phyloP scores from a whole-genome alignment of 2,113 vertebrate species.

The Spea bombifrons region DNA sequence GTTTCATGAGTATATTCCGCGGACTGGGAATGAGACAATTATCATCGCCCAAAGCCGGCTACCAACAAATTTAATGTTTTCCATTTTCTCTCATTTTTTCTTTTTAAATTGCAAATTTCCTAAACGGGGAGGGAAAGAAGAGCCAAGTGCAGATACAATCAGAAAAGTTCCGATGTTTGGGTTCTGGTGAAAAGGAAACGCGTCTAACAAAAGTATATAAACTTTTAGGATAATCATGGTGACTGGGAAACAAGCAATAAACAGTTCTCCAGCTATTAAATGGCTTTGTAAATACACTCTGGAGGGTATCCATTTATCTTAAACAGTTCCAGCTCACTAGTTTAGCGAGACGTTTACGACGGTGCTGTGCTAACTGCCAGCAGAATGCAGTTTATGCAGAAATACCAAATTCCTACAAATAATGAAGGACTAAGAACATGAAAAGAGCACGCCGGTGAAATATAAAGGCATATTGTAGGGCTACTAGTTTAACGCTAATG shows the following conservation, averaged over 20 bases:
- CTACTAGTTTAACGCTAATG: no score
- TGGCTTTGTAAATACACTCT: neutral
- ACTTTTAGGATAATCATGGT: neutral
- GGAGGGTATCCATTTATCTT: no score
- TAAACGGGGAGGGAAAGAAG: neutral
- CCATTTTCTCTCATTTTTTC: neutral
- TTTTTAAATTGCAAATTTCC: neutral
- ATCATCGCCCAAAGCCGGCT: neutral
- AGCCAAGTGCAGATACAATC: neutral
- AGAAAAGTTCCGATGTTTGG: neutral
- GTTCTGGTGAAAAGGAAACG: neutral
- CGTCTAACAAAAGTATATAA: neutral
- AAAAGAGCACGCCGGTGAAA: no score
- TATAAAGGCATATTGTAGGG: no score
- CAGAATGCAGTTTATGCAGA: neutral
- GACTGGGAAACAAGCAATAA: neutral
- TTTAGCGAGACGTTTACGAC: neutral
- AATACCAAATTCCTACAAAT: no score
- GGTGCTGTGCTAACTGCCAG: neutral
- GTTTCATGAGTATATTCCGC: neutral
- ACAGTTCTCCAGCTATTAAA: neutral
- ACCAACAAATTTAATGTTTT: neutral
- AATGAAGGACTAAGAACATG: no score
- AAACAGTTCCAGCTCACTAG: no score
- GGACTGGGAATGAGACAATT: slow-evolving; percentile 15